Percentiles rank a stretch among this genome's conserved stretches.
Conservation (phyloP, 2,113 vertebrate species). For the Oryzias woworae region DNA sequence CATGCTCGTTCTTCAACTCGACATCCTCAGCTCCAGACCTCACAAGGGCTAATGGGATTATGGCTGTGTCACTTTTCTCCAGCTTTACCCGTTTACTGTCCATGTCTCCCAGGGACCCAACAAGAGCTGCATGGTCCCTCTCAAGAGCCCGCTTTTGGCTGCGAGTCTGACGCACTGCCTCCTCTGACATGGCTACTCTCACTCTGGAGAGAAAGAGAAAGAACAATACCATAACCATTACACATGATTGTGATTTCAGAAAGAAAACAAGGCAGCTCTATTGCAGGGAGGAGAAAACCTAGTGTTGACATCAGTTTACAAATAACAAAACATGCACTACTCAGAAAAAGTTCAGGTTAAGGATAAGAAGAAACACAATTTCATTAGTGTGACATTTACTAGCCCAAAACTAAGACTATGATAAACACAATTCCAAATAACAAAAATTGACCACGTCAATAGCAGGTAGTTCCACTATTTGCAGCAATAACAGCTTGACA, state of each 20-base stretch:
- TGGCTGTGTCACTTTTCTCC: slow-evolving; percentile 77
- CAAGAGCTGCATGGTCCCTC: slow-evolving; percentile 65
- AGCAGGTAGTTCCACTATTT: too few species aligned
- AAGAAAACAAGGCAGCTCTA: background rate
- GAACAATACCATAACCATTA: background rate
- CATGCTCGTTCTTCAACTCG: slow-evolving; percentile 75
- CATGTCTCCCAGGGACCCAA: slow-evolving; percentile 70
- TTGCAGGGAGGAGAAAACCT: too few species aligned
- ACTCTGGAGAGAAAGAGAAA: slow-evolving; percentile 50
- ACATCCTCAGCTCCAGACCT: slow-evolving; percentile 52
- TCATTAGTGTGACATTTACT: too few species aligned
- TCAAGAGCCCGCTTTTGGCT: slow-evolving; percentile 96
- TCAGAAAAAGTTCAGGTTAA: too few species aligned
- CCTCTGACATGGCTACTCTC: slow-evolving; percentile 89
- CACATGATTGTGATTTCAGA: background rate
- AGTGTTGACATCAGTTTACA: too few species aligned
- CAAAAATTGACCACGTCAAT: too few species aligned
- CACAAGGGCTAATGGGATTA: slow-evolving; percentile 32
- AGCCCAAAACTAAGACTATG: too few species aligned
- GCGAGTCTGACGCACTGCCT: slow-evolving; percentile 88
- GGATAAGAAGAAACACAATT: too few species aligned
- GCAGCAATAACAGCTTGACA: too few species aligned
- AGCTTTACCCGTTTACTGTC: slow-evolving; percentile 88
- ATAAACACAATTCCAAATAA: too few species aligned
- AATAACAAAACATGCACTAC: too few species aligned